Conservation (phyloP, 2,888 invertebrate genomes). For the Shargacucullia verbasci region DNA sequence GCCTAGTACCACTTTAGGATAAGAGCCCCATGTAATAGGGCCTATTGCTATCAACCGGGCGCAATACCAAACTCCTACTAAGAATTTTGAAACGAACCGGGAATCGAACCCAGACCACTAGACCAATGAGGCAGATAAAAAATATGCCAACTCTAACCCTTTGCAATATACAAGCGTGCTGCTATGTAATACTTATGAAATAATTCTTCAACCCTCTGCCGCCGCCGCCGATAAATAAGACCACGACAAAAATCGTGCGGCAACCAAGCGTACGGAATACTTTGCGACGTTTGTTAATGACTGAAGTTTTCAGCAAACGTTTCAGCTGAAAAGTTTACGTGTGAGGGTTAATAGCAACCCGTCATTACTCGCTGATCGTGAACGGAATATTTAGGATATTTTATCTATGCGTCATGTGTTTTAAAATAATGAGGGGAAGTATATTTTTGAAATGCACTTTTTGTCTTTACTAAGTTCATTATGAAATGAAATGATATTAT, state of each 20-base stretch:
- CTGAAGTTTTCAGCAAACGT: slow-evolving; percentile 64
- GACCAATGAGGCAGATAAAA: too few relatives aligned
- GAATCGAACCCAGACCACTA: too few relatives aligned
- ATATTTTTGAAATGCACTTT: too few relatives aligned
- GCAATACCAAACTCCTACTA: too few relatives aligned
- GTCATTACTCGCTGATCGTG: slow-evolving; percentile 44
- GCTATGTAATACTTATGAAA: background rate
- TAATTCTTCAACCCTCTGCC: slow-evolving; percentile 14
- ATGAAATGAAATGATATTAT: too few relatives aligned
- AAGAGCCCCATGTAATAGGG: too few relatives aligned
- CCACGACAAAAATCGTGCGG: slow-evolving; percentile 43
- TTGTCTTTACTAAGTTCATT: too few relatives aligned
- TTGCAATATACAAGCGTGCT: background rate
- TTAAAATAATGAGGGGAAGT: too few relatives aligned
- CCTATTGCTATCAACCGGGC: too few relatives aligned
- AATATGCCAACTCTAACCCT: too few relatives aligned
- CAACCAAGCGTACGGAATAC: slow-evolving; percentile 62
- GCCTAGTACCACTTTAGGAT: too few relatives aligned
- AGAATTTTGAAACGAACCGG: too few relatives aligned
- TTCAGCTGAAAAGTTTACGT: slow-evolving; percentile 55
- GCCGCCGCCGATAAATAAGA: slow-evolving; percentile 5
- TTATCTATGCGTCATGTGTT: slow-evolving; percentile 4
- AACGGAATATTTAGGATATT: slow-evolving; percentile 7
- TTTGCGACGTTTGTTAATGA: slow-evolving; percentile 71
- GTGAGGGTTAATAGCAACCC: slow-evolving; percentile 40